Evolutionary conservation across 2,888 invertebrate species (phyloP).

Genomic region (Malthinus seriepunctatus): DNA sequence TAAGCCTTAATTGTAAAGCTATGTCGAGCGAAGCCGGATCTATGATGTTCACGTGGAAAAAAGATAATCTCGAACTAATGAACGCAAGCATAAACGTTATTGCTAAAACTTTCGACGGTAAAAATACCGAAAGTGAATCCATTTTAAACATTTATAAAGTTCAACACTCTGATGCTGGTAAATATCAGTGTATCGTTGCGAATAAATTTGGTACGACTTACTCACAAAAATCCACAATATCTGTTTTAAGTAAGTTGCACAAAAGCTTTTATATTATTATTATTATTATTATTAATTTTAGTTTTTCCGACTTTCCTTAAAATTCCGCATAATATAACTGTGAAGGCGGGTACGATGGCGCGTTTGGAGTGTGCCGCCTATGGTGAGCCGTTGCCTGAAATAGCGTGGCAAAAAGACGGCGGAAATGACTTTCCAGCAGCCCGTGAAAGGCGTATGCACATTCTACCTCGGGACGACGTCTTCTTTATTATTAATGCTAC

Average conservation of each 20-base stretch:
- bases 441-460: constrained; percentile 88
- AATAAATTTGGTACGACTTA: constrained; percentile 90
- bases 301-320: constrained; percentile 86
- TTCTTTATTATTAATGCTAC: constrained; percentile 93
- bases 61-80: constrained; percentile 72
- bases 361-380: constrained; percentile 88
- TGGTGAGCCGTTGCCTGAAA: constrained; percentile 87
- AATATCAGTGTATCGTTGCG: constrained; percentile 90
- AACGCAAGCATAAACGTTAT: constrained; percentile 46
- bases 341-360: constrained; percentile 83
- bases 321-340: constrained; percentile 81
- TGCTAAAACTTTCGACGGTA: constrained; percentile 57
- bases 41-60: constrained; percentile 85
- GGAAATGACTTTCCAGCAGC: constrained; percentile 95
- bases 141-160: constrained; percentile 75
- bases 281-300: constrained; percentile 45
- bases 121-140: constrained; percentile 71
- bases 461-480: constrained; percentile 88
- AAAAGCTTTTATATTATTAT: background rate
- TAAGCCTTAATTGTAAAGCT: constrained; percentile 81
- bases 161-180: constrained; percentile 80
- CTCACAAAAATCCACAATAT: constrained; percentile 82
- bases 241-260: constrained; percentile 71
- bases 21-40: constrained; percentile 76
- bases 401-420: constrained; percentile 91